Evolutionary conservation across 2,113 vertebrate genomes (phyloP), one percentile per base, ranked within the genome.

Genomic region (Brachionichthys hirsutus): DNA sequence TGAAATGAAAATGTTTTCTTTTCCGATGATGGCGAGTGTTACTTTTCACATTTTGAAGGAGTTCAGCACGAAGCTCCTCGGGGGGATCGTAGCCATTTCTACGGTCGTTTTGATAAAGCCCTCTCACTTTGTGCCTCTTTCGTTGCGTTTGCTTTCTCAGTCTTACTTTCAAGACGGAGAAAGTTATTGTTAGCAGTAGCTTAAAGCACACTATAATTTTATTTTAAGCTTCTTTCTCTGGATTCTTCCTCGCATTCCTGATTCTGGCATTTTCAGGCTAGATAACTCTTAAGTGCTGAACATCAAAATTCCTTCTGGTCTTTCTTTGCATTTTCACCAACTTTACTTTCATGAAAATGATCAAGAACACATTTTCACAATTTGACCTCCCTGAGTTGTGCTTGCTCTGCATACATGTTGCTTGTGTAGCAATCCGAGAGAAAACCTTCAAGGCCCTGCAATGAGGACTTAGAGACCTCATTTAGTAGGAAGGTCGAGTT

Each of bases 1-100:
- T 77, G 65, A 82, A 78, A 80, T 75, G 53, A 77, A 79, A 83
- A 85, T 73, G 53, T 79, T 83, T 80, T 80, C 46, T 14, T 77
- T 78, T 78, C 62, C 63, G 71, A 52, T 34, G 24, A 77, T 56
- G 73, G 57, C 54, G 57, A 69, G 36, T 40, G 34, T 54, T 47
- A 62, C 57, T 69, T 70, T 18, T 70, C 18, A 57, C 30, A 6
- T 49, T 79, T 81, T 78, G 49, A 16, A 52, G 57, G 57, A 60
- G 50, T 66, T 73, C 52, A 61, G 62, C 60, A 51, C 62, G 67
- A 44, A 17, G 44, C 62, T 77, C 56, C 70, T 80, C 35, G 15
- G 62, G 75, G 36, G 66, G 65, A 61, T 52, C 13, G 1, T 30
- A 50, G 60, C 44, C 58, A 65, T 17, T 73, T 72, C 48, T 66